These are phyloP conservation scores for Planiliza haematocheilus DNA, from an alignment of 2,113 vertebrate genomes.

Conservation along the genomic window DNA sequence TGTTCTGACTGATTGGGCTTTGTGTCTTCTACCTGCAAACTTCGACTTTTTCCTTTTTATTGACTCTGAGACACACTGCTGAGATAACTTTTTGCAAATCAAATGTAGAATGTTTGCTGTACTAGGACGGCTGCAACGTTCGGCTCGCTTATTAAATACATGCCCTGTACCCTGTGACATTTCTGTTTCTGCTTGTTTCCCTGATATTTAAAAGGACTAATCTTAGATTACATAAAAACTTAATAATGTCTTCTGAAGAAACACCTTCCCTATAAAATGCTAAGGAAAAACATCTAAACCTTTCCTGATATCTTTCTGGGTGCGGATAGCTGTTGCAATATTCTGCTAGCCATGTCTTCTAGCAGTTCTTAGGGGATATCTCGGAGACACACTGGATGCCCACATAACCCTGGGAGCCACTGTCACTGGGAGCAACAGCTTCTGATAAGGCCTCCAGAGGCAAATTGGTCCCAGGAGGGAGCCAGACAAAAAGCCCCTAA, in stretches of 20 bases:
- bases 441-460: background rate
- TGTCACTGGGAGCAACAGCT: background rate
- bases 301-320: background rate
- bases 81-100: background rate
- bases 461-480: slow-evolving; percentile 4
- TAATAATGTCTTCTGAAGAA: background rate
- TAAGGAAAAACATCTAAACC: background rate
- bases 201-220: background rate
- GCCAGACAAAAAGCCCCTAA: slow-evolving; percentile 17
- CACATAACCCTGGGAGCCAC: background rate
- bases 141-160: background rate
- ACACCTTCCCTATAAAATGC: background rate
- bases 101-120: background rate
- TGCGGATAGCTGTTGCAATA: background rate
- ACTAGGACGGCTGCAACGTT: too few relatives aligned
- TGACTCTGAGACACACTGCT: background rate
- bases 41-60: background rate
- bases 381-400: background rate
- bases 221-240: background rate
- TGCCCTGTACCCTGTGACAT: background rate
- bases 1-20: background rate
- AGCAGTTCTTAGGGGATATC: background rate
- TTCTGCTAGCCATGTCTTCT: background rate
- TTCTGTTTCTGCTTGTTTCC: background rate
- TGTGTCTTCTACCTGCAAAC: background rate